Conservation (phyloP, 2,888 invertebrate species). For the Lepidonotus clava region DNA sequence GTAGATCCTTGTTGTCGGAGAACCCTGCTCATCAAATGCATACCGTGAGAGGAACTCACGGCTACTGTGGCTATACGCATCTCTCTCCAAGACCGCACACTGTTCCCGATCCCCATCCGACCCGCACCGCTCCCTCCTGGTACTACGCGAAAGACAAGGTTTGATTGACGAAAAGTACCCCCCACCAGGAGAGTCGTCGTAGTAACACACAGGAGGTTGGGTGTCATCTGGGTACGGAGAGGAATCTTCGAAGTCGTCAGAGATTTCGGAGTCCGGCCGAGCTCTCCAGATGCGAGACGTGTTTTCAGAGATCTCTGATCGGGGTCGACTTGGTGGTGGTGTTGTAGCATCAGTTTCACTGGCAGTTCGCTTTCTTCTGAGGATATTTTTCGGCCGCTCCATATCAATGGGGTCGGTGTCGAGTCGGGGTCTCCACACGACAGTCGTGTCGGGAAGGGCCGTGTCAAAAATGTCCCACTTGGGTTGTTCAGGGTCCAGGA, state of each 20-base stretch:
- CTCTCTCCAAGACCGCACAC: background rate
- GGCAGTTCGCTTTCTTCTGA: background rate
- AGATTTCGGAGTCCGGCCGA: conserved; percentile 3
- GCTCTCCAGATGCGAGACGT: conserved; percentile 31
- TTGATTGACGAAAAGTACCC: no score
- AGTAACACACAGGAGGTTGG: background rate
- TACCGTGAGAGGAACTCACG: conserved; percentile 18
- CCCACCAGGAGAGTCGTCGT: background rate
- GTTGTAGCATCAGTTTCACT: background rate
- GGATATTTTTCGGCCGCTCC: background rate
- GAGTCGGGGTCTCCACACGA: conserved; percentile 5
- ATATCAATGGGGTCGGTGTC: conserved; percentile 7
- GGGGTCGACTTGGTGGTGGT: background rate
- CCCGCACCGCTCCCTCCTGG: background rate
- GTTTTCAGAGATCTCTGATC: conserved; percentile 25
- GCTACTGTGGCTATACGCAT: background rate
- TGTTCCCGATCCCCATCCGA: background rate
- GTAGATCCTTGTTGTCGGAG: background rate
- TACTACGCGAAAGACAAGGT: no score
- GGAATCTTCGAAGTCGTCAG: background rate
- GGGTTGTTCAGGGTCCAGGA: conserved; percentile 19
- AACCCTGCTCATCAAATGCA: background rate
- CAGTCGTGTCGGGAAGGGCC: background rate
- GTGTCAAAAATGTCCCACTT: conserved; percentile 46
- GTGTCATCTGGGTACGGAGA: background rate